Percentiles rank a stretch among this genome's conserved stretches.
Evolutionary conservation across 2,113 vertebrate genomes (phyloP).

Genomic region (Centrocercus urophasianus): DNA sequence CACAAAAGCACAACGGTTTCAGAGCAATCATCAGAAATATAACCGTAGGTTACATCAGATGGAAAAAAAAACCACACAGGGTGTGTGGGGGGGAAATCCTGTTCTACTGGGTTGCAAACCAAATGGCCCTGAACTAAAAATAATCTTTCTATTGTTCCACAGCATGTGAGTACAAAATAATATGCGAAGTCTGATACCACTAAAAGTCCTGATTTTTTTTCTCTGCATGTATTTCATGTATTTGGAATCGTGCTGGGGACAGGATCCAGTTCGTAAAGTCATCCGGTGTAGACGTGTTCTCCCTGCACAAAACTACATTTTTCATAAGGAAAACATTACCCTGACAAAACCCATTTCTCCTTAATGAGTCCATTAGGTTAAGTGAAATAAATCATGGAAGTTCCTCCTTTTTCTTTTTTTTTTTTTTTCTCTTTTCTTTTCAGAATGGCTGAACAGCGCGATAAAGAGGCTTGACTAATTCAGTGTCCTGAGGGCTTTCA

Average conservation of each 20-base stretch:
- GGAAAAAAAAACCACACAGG: neutral
- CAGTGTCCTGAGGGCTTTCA: neutral
- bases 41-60: slow-evolving; percentile 5
- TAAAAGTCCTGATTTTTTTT: slow-evolving; percentile 1
- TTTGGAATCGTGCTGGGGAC: neutral
- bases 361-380: slow-evolving; percentile 32
- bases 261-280: neutral
- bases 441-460: neutral
- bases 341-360: slow-evolving; percentile 6
- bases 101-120: slow-evolving; percentile 10
- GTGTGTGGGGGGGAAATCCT: slow-evolving; percentile 47
- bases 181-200: slow-evolving; percentile 37
- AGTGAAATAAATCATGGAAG: slow-evolving; percentile 40
- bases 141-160: slow-evolving; percentile 60
- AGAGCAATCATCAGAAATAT: neutral
- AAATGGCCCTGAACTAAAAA: slow-evolving; percentile 65
- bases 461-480: slow-evolving; percentile 52
- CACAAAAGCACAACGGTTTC: neutral
- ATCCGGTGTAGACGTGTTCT: neutral
- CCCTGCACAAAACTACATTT: neutral
- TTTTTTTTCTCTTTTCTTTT: slow-evolving; percentile 24
- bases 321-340: neutral
- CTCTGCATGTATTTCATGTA: slow-evolving; percentile 9
- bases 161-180: slow-evolving; percentile 52
- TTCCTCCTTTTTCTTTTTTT: neutral